These are phyloP conservation scores for Strigamia transsilvanica DNA, from an alignment of 2,888 invertebrate species.

Conservation along the genomic window DNA sequence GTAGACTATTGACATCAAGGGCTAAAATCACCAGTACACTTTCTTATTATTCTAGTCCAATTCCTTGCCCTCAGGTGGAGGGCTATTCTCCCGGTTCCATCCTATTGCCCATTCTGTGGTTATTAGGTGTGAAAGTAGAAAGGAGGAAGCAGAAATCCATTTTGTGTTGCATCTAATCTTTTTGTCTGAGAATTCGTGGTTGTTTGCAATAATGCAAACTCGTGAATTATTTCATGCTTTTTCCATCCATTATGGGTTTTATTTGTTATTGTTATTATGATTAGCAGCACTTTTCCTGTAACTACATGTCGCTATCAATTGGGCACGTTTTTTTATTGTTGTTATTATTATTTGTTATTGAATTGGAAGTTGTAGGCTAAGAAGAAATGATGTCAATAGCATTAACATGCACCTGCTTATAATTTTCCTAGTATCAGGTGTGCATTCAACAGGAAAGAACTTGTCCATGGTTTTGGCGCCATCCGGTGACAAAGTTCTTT, in stretches of 20 bases:
- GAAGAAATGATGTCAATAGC: not conserved
- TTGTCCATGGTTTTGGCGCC: constrained; percentile 48
- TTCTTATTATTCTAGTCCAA: constrained; percentile 47
- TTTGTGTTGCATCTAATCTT: constrained; percentile 45
- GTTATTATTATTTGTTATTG: not conserved
- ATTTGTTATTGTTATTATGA: not conserved
- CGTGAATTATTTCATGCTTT: constrained; percentile 1
- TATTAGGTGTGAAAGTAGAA: constrained; percentile 49
- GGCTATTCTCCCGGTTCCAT: constrained; percentile 43
- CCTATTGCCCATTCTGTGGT: constrained; percentile 46
- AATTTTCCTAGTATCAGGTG: not conserved
- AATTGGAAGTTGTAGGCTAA: not conserved
- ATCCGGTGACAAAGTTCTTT: constrained; percentile 41
- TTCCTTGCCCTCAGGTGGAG: constrained; percentile 37
- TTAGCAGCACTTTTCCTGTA: not conserved
- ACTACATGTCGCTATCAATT: not conserved
- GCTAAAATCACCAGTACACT: constrained; percentile 48
- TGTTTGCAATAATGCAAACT: constrained; percentile 10
- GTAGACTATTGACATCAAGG: constrained; percentile 41
- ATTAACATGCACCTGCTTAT: not conserved
- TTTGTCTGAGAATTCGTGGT: not conserved
- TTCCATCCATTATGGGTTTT: not conserved
- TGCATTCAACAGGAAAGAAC: not conserved
- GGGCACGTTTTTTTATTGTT: not conserved
- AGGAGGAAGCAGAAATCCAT: constrained; percentile 31